Percentiles rank a stretch among this genome's conserved stretches.
phyloP scores from a whole-genome alignment of 1,140 invertebrate species.

The Drosophila aff. region DNA sequence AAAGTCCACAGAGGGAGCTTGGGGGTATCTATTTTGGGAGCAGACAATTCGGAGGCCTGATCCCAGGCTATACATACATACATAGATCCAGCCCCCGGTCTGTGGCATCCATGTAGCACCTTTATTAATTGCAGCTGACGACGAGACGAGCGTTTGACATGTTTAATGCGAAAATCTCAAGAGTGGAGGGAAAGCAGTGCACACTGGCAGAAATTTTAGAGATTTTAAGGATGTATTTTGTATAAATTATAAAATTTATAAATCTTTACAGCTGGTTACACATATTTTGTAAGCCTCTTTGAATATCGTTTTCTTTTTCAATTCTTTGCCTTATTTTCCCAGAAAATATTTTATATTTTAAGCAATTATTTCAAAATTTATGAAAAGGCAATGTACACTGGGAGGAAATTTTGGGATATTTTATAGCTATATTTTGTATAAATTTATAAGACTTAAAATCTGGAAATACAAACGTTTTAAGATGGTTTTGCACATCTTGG shows the following conservation, averaged over 20 bases:
- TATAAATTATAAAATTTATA: background rate
- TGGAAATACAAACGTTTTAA: too few relatives aligned
- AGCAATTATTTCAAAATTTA: too few relatives aligned
- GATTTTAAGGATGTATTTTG: background rate
- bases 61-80: constrained; percentile 3
- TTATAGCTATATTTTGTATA: too few relatives aligned
- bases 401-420: too few relatives aligned
- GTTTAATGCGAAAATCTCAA: constrained; percentile 76
- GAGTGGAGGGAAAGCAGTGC: background rate
- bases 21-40: constrained; percentile 53
- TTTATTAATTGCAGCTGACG: constrained; percentile 82
- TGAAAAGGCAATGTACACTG: too few relatives aligned
- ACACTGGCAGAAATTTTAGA: constrained; percentile 5
- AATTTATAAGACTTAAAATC: too few relatives aligned
- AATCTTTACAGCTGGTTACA: background rate
- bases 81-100: constrained; percentile 18
- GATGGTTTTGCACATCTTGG: too few relatives aligned
- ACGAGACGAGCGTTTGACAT: constrained; percentile 80
- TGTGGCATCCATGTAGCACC: constrained; percentile 68
- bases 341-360: too few relatives aligned
- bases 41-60: constrained; percentile 51
- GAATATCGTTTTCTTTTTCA: too few relatives aligned
- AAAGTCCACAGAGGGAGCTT: constrained; percentile 17
- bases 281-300: background rate
- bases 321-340: too few relatives aligned